These are phyloP conservation scores for Macrochelys suwanniensis DNA, from an alignment of 2,797 vertebrate species.

Conservation along the genomic window DNA sequence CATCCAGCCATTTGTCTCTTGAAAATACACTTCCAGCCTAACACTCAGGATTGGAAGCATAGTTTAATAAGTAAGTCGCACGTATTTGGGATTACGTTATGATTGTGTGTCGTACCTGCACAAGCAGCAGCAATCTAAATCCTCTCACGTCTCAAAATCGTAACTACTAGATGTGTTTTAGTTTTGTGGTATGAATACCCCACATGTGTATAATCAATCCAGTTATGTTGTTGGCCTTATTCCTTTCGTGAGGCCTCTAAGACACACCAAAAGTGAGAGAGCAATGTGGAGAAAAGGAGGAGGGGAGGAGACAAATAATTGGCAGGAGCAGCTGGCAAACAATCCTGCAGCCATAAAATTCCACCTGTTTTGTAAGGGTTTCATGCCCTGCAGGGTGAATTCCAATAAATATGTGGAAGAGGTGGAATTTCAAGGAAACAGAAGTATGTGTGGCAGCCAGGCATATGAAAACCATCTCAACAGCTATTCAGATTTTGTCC, in stretches of 20 bases:
- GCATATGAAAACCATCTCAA: not conserved
- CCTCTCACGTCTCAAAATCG: not conserved
- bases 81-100: not conserved
- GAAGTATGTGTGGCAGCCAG: not conserved
- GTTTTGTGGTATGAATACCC: not conserved
- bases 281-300: too few species aligned
- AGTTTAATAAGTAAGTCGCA: conserved; percentile 11
- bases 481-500: not conserved
- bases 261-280: not conserved
- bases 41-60: conserved; percentile 14
- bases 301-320: not conserved
- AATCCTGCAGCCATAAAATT: not conserved
- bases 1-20: conserved; percentile 6
- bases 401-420: not conserved
- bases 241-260: not conserved
- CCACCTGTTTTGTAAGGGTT: not conserved
- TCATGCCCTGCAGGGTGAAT: not conserved
- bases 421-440: not conserved
- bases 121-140: not conserved
- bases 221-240: not conserved
- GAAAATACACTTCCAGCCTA: conserved; percentile 31
- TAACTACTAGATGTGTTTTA: not conserved
- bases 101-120: not conserved
- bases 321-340: not conserved
- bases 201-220: not conserved